Evolutionary conservation across 2,797 vertebrate species (phyloP).

Genomic region (Silurus lanzhouensis): DNA sequence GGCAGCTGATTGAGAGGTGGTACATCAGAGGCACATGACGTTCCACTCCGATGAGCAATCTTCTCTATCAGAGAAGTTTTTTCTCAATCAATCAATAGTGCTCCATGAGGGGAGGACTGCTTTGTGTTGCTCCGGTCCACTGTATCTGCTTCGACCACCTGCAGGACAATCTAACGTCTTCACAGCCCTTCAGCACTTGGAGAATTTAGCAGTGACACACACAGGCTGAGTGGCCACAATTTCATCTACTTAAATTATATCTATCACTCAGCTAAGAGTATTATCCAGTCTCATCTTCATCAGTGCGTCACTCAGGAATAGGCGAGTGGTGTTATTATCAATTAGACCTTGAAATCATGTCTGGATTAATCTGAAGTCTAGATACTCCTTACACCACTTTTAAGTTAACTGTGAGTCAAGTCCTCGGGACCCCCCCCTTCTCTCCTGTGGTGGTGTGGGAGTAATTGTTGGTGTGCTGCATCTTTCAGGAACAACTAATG

Average conservation of each 20-base stretch:
- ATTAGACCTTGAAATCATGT: constrained; percentile 6
- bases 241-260: constrained; percentile 20
- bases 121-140: constrained; percentile 24
- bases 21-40: constrained; percentile 75
- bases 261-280: not conserved
- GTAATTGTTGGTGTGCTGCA: constrained; percentile 30
- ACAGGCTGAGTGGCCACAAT: not conserved
- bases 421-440: not conserved
- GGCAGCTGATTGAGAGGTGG: constrained; percentile 70
- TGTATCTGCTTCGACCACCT: constrained; percentile 45
- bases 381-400: constrained; percentile 4
- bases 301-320: constrained; percentile 16
- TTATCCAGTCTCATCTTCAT: not conserved
- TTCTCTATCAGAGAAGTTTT: constrained; percentile 77
- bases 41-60: constrained; percentile 79
- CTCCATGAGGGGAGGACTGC: constrained; percentile 64
- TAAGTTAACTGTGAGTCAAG: constrained; percentile 10
- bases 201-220: constrained; percentile 27
- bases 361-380: constrained; percentile 14
- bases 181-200: constrained; percentile 41
- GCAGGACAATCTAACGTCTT: constrained; percentile 45
- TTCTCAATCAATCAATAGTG: constrained; percentile 73
- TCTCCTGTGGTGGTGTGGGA: not conserved
- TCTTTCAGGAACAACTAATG: constrained; percentile 50
- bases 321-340: not conserved